A percentile compares a stretch with the other conserved stretches of the same genome.
Conservation (phyloP, 2,113 vertebrate species). For the Nanorana parkeri region DNA sequence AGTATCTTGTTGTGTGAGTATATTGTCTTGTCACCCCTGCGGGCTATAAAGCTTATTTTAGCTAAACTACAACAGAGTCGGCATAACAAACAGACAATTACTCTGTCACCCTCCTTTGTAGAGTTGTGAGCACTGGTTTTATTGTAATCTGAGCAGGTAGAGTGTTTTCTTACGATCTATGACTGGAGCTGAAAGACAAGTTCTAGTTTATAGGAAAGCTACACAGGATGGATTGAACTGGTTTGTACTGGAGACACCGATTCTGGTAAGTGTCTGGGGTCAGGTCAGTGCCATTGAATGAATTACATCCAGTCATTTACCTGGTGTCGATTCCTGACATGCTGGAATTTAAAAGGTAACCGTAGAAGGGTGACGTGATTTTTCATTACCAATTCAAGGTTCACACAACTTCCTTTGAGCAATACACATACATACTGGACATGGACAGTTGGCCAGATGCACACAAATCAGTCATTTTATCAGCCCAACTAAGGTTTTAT, state of each 20-base stretch:
- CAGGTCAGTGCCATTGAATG: not conserved
- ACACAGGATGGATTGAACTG: slow-evolving; percentile 20
- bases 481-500: no score
- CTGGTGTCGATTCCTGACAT: no score
- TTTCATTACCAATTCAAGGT: no score
- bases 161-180: not conserved
- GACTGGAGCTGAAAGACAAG: slow-evolving; percentile 5
- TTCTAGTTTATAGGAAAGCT: not conserved
- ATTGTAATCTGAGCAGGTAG: slow-evolving; percentile 1
- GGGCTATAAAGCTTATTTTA: slow-evolving; percentile 5
- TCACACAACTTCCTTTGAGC: no score
- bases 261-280: not conserved
- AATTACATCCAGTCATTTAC: not conserved
- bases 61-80: not conserved
- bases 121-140: not conserved
- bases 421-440: no score
- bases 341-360: no score
- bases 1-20: slow-evolving; percentile 24
- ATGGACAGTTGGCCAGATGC: no score
- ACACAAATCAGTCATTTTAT: no score
- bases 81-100: slow-evolving; percentile 29
- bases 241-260: not conserved
- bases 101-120: not conserved
- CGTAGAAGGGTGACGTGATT: no score
- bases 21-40: slow-evolving; percentile 6